A percentile compares a stretch with the other conserved stretches of the same genome.
Conservation (phyloP, 2,113 vertebrate genomes). For the Syngnathus scovelli region DNA sequence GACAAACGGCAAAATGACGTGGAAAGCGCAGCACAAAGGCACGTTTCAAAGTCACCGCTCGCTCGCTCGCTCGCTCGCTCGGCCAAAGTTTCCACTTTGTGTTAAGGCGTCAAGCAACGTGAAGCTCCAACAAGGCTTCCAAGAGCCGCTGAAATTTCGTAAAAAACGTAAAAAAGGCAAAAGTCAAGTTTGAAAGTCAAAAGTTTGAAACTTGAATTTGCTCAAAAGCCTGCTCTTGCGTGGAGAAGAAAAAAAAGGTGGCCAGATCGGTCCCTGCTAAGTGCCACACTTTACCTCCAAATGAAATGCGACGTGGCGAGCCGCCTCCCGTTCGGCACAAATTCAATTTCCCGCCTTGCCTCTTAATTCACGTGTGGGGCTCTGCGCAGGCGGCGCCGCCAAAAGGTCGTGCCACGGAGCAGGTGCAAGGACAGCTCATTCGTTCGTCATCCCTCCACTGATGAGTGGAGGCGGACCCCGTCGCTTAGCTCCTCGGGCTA, state of each 20-base stretch:
- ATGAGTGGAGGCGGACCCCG: not conserved
- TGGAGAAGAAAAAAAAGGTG: not conserved
- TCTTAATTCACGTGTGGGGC: not conserved
- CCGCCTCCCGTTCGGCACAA: not conserved
- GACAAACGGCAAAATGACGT: not conserved
- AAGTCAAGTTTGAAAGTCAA: no score
- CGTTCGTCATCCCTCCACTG: not conserved
- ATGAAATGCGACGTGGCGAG: not conserved
- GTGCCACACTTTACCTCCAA: not conserved
- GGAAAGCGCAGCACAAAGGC: not conserved
- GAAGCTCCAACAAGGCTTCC: no score
- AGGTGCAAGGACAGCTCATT: conserved; percentile 1
- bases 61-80: no score
- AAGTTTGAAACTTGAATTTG: no score
- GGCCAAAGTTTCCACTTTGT: no score
- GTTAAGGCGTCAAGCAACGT: no score
- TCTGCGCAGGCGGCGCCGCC: not conserved
- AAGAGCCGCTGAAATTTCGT: no score
- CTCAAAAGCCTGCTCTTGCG: no score
- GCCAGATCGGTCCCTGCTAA: not conserved
- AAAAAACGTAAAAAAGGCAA: no score
- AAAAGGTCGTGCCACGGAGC: not conserved
- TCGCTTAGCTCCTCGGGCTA: not conserved
- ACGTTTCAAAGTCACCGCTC: no score
- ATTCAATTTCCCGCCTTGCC: not conserved